Percentiles rank a stretch among this genome's conserved stretches.
These are phyloP conservation scores for Poeciliopsis presidionis DNA, from an alignment of 2,797 vertebrate genomes.

Conservation along the genomic window DNA sequence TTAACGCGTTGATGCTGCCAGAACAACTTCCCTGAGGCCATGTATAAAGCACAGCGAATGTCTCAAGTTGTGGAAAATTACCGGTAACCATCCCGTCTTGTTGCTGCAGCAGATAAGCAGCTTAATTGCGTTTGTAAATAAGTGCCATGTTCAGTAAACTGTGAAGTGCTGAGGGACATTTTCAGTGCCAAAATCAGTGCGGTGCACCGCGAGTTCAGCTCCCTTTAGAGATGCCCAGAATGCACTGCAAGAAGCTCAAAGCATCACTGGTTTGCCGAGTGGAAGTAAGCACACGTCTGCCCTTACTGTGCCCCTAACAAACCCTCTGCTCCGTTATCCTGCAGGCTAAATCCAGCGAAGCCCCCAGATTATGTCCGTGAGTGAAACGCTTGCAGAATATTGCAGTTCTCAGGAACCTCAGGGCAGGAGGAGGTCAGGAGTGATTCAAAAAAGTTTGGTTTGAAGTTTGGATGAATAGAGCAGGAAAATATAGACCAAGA, in stretches of 20 bases:
- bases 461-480: background rate
- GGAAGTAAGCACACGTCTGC: conserved; percentile 39
- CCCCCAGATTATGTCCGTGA: background rate
- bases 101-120: conserved; percentile 2
- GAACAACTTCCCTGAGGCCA: background rate
- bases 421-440: background rate
- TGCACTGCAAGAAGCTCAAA: conserved; percentile 24
- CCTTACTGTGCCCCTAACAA: conserved; percentile 25
- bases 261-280: conserved; percentile 31
- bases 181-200: conserved; percentile 11
- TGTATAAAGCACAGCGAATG: background rate
- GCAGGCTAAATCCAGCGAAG: conserved; percentile 24
- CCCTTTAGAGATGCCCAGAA: conserved; percentile 38
- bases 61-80: background rate
- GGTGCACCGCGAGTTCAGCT: conserved; percentile 31
- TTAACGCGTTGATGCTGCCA: background rate
- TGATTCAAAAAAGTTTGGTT: background rate
- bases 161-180: conserved; percentile 16
- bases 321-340: conserved; percentile 8
- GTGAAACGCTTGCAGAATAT: background rate
- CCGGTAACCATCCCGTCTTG: background rate
- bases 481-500: background rate
- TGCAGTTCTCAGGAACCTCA: background rate
- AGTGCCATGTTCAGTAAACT: background rate
- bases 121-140: background rate